Evolutionary conservation across 2,888 invertebrate species (phyloP).

Genomic region (Diloba caeruleocephala): DNA sequence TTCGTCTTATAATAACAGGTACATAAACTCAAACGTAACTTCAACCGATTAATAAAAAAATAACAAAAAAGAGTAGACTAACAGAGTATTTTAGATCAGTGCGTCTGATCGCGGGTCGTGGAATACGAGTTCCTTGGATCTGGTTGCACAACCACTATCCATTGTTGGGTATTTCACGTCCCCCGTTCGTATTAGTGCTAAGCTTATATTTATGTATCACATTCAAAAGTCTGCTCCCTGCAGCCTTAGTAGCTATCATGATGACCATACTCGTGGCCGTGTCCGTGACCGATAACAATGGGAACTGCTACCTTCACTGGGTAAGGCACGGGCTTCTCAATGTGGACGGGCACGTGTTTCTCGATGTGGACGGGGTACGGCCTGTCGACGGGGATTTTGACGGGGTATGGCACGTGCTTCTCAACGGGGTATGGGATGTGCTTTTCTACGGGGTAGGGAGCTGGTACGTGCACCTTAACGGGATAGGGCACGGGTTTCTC

Average conservation of each 20-base stretch:
- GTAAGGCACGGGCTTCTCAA: constrained; percentile 90
- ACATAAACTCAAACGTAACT: constrained; percentile 87
- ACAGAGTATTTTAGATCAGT: constrained; percentile 82
- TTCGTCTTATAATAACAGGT: constrained; percentile 82
- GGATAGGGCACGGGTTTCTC: constrained; percentile 85
- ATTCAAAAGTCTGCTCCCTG: constrained; percentile 87
- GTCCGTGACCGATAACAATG: constrained; percentile 83
- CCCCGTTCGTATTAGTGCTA: constrained; percentile 80
- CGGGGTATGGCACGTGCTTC: constrained; percentile 91
- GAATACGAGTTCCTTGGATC: constrained; percentile 63
- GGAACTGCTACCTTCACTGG: constrained; percentile 90
- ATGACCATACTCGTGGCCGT: constrained; percentile 85
- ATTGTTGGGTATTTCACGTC: constrained; percentile 66
- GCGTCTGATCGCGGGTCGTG: constrained; percentile 74
- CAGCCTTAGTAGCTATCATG: constrained; percentile 88
- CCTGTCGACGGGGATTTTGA: constrained; percentile 90
- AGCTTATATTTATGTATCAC: constrained; percentile 88
- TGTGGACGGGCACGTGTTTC: constrained; percentile 90
- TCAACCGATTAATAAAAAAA: constrained; percentile 75
- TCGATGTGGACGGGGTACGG: constrained; percentile 91
- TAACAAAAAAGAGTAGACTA: constrained; percentile 76
- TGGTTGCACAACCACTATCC: constrained; percentile 72
- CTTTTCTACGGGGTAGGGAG: constrained; percentile 90
- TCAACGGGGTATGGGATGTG: constrained; percentile 91
- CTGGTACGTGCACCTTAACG: constrained; percentile 91